Conservation (phyloP, 1,140 invertebrate genomes). For the Rhopalosiphum padi region DNA sequence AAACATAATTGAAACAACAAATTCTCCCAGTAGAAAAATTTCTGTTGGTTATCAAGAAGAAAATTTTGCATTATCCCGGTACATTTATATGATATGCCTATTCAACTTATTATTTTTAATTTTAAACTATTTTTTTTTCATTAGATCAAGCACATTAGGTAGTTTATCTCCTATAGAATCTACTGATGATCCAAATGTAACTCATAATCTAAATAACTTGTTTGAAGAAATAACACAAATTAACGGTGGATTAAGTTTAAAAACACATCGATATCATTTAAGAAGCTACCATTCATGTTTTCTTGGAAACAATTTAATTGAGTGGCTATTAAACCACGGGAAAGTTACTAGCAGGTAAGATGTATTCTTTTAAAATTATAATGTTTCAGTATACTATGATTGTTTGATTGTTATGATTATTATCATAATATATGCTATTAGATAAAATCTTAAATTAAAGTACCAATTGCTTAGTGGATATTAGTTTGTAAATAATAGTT, state of each 20-base stretch:
- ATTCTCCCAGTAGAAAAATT: slow-evolving; percentile 63
- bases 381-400: background rate
- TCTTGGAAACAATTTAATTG: slow-evolving; percentile 75
- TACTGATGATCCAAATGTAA: slow-evolving; percentile 6
- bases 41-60: slow-evolving; percentile 82
- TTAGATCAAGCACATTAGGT: slow-evolving; percentile 33
- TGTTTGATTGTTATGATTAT: background rate
- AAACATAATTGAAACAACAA: slow-evolving; percentile 49
- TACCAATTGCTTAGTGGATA: background rate
- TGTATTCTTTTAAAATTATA: background rate
- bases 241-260: slow-evolving; percentile 69
- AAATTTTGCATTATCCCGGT: slow-evolving; percentile 69
- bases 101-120: background rate
- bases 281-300: slow-evolving; percentile 75
- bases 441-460: background rate
- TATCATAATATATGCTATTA: background rate
- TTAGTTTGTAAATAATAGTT: background rate
- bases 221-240: slow-evolving; percentile 76
- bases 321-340: slow-evolving; percentile 78
- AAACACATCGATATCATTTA: slow-evolving; percentile 72
- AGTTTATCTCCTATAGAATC: slow-evolving; percentile 44
- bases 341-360: slow-evolving; percentile 71
- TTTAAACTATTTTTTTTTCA: slow-evolving; percentile 12
- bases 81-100: background rate
- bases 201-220: slow-evolving; percentile 62